phyloP scores from a whole-genome alignment of 2,113 vertebrate genomes.

The Cavia porcellus region DNA sequence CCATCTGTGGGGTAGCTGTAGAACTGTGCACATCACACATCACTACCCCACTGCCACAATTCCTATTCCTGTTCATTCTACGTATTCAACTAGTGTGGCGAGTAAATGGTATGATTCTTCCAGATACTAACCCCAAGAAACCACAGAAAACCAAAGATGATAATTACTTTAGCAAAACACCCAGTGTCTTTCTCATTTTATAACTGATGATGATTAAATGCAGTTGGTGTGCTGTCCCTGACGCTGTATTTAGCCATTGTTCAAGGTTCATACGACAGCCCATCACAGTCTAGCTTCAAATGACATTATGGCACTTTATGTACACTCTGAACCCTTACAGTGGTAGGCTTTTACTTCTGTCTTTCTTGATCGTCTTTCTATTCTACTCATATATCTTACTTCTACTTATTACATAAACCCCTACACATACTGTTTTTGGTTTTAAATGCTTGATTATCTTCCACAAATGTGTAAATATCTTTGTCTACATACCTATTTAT shows the following conservation, averaged over 20 bases:
- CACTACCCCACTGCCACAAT: neutral
- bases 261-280: neutral
- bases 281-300: neutral
- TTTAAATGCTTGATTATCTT: neutral
- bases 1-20: neutral
- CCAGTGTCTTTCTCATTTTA: neutral
- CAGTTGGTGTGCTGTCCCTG: neutral
- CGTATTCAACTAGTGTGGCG: neutral
- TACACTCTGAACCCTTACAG: neutral
- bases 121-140: constrained; percentile 13
- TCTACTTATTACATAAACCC: neutral
- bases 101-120: neutral
- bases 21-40: neutral
- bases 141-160: constrained; percentile 9
- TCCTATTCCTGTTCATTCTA: neutral
- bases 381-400: neutral
- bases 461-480: constrained; percentile 23
- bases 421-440: constrained; percentile 3
- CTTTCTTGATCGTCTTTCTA: neutral
- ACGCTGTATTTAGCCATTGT: neutral
- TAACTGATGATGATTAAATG: neutral
- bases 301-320: neutral
- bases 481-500: neutral
- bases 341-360: neutral
- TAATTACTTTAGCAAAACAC: constrained; percentile 4